Evolutionary conservation across 2,888 invertebrate genomes (phyloP), one percentile per base, ranked within the genome.

Genomic region (Eueremaeus valkanovi): DNA sequence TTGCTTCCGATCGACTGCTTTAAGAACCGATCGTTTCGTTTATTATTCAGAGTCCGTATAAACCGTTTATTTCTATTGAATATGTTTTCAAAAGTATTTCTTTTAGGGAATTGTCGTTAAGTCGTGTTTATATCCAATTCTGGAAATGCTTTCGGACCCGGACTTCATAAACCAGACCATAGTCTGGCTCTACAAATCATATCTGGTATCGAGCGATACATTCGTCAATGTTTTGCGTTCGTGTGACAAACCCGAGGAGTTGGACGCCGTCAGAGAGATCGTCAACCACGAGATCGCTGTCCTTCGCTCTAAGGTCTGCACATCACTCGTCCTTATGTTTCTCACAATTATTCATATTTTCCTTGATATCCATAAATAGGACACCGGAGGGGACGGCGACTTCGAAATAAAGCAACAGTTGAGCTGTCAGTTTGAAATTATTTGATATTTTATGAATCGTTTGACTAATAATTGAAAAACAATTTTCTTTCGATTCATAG

Each of bases 91-190:
- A 58, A 75, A 61, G n/a, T n/a, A n/a, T n/a, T 77, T 73, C 73
- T 29, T 91, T 33, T 86, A 91, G 81, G 92, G 92, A 81, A 84
- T 93, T 73, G 86, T 93, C 77, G 88, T 90, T 29, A 89, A 91
- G 81, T 88, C 90, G 73, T 85, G 90, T 63, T 86, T 93, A 75
- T 84, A 87, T 74, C 92, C 92, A 0, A 84, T 90, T 49, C 85
- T 93, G 70, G 87, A 89, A 81, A 84, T 90, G 79, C 83, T 92
- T 77, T 90, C 92, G 61, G 93, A 94, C 85, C 94, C 95, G 73
- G 93, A 95, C 86, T 93, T 91, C 82, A 90, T 95, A 80, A 95
- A 95, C 85, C 91, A 93, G 84, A 88, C 90, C 78, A 90, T 94
- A 82, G 76, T 76, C 73, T 79, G 78, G 79, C 79, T 77, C 86